These are phyloP conservation scores for Zeuzera pyrina DNA, from an alignment of 2,888 invertebrate genomes.

Conservation along the genomic window DNA sequence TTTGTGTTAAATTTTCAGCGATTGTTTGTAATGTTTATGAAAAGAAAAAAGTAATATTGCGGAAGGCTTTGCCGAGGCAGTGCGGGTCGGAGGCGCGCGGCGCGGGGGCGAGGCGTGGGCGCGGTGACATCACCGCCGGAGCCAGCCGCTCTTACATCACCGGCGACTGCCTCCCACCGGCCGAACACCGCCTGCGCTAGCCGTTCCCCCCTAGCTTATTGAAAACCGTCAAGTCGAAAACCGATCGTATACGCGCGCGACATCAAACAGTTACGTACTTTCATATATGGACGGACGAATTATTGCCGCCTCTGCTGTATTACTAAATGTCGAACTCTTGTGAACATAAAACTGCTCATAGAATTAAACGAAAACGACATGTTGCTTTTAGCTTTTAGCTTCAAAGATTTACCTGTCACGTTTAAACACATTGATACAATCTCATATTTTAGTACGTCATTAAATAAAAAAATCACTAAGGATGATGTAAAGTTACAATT, in stretches of 20 bases:
- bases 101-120: conserved; percentile 45
- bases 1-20: conserved; percentile 5
- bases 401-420: too few relatives aligned
- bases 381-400: too few relatives aligned
- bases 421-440: too few relatives aligned
- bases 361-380: too few relatives aligned
- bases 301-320: conserved; percentile 10
- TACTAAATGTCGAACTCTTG: too few relatives aligned
- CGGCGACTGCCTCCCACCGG: conserved; percentile 49
- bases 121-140: conserved; percentile 68
- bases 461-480: too few relatives aligned
- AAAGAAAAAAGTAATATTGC: conserved; percentile 24
- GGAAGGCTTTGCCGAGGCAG: conserved; percentile 51
- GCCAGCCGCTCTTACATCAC: conserved; percentile 68
- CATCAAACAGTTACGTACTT: conserved; percentile 9
- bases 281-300: conserved; percentile 10
- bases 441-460: too few relatives aligned
- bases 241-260: conserved; percentile 21
- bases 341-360: too few relatives aligned
- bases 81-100: conserved; percentile 23
- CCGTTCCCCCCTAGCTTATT: conserved; percentile 25
- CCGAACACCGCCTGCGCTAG: conserved; percentile 31
- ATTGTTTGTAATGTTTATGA: conserved; percentile 3
- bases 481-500: too few relatives aligned
- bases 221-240: conserved; percentile 33